phyloP scores from a whole-genome alignment of 2,888 invertebrate genomes.

The Dione vanillae region DNA sequence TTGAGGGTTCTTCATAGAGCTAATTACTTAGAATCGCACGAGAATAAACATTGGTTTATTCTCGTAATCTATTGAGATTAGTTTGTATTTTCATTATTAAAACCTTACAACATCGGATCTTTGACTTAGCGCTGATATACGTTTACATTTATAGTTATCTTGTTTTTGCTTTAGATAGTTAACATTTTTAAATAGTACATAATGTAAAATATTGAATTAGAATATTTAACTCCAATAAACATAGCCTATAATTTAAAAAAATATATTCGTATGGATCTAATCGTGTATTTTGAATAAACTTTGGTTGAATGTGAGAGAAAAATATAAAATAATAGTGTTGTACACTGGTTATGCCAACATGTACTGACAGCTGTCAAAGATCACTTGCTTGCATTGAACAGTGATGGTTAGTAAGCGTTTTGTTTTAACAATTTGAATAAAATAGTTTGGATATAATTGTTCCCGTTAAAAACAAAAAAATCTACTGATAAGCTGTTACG shows the following conservation, averaged over 20 bases:
- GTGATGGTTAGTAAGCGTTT: slow-evolving; percentile 15
- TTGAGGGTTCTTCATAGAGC: too few relatives aligned
- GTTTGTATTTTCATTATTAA: too few relatives aligned
- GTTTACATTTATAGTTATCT: neutral
- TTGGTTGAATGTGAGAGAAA: neutral
- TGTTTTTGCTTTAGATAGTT: neutral
- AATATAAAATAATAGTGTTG: neutral
- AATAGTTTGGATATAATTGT: slow-evolving; percentile 1
- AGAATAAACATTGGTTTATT: too few relatives aligned
- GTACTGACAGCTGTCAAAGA: slow-evolving; percentile 22
- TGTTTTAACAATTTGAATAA: slow-evolving; percentile 28
- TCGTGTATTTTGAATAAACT: neutral
- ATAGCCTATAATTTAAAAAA: too few relatives aligned
- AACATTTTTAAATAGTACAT: neutral
- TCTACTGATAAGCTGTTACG: neutral
- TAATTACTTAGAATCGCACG: too few relatives aligned
- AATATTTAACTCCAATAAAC: neutral
- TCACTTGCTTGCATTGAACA: slow-evolving; percentile 4
- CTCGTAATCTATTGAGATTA: too few relatives aligned
- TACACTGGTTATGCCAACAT: slow-evolving; percentile 1
- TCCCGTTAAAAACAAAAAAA: neutral
- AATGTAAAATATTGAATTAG: neutral
- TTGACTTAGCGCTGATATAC: too few relatives aligned
- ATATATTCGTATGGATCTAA: too few relatives aligned
- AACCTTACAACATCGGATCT: too few relatives aligned